Percentiles rank a stretch among this genome's conserved stretches.
Evolutionary conservation across 2,797 vertebrate species (phyloP).

Genomic region (Halcyon badia): DNA sequence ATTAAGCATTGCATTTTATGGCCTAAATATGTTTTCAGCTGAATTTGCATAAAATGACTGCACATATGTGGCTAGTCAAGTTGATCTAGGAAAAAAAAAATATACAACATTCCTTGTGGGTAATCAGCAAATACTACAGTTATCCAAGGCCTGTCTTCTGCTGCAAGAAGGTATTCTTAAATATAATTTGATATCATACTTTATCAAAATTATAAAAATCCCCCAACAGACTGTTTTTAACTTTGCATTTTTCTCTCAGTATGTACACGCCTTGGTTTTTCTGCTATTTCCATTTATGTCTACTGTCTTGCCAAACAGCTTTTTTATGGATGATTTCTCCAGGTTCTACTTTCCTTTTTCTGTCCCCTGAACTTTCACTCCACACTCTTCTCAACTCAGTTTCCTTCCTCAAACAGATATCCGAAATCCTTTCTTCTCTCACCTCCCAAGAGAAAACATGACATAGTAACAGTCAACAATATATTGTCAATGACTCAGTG

Average conservation of each 20-base stretch:
- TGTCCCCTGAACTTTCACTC: background rate
- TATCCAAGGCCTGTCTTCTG: background rate
- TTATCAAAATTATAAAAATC: background rate
- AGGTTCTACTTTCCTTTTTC: background rate
- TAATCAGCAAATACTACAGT: background rate
- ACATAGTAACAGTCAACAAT: background rate
- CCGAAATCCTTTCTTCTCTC: background rate
- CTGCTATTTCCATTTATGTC: background rate
- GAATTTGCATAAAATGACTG: background rate
- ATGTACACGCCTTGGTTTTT: background rate
- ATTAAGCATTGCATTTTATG: conserved; percentile 4
- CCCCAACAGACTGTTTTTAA: background rate
- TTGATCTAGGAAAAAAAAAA: background rate
- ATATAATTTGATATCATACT: background rate
- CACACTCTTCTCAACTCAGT: background rate
- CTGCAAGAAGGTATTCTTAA: background rate
- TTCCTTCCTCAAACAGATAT: background rate
- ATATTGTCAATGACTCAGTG: background rate
- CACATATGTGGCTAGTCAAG: background rate
- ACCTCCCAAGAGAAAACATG: background rate
- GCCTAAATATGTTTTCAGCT: background rate
- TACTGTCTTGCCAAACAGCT: background rate
- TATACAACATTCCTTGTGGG: background rate
- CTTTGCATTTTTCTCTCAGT: background rate
- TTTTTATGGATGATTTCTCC: background rate